Evolutionary conservation across 2,797 vertebrate species (phyloP).

Genomic region (Centropyge bicolor): DNA sequence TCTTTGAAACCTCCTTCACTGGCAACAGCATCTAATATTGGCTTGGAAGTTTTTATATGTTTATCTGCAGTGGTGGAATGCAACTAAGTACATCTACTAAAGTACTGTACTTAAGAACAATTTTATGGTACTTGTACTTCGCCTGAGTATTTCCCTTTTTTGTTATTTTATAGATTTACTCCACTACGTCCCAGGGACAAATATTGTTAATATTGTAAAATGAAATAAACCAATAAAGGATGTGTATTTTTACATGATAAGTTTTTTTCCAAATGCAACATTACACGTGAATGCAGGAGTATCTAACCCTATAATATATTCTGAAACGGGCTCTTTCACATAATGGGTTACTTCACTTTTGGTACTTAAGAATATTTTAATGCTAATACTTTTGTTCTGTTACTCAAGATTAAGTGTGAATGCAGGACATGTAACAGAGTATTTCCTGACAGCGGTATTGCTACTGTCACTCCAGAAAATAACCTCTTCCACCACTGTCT

Average conservation of each 20-base stretch:
- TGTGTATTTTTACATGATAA: too few relatives aligned
- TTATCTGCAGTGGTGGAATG: constrained; percentile 12
- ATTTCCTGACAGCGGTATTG: background rate
- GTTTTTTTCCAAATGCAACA: background rate
- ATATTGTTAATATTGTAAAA: background rate
- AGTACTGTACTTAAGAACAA: background rate
- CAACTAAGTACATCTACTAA: background rate
- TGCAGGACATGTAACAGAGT: background rate
- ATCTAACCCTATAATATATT: background rate
- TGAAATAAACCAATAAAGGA: background rate
- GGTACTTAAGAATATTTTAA: background rate
- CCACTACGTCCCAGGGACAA: background rate
- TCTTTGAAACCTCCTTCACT: constrained; percentile 34
- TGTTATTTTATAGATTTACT: background rate
- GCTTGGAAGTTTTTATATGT: constrained; percentile 36
- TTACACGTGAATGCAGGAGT: background rate
- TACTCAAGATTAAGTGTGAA: background rate
- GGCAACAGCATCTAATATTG: constrained; percentile 28
- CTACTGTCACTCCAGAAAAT: background rate
- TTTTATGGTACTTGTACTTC: background rate
- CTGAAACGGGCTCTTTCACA: background rate
- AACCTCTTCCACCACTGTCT: background rate
- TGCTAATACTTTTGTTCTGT: background rate
- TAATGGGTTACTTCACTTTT: background rate
- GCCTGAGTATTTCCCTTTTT: background rate